A percentile compares a stretch with the other conserved stretches of the same genome.
phyloP scores from a whole-genome alignment of 2,113 vertebrate genomes.

The Cyrtonyx montezumae region DNA sequence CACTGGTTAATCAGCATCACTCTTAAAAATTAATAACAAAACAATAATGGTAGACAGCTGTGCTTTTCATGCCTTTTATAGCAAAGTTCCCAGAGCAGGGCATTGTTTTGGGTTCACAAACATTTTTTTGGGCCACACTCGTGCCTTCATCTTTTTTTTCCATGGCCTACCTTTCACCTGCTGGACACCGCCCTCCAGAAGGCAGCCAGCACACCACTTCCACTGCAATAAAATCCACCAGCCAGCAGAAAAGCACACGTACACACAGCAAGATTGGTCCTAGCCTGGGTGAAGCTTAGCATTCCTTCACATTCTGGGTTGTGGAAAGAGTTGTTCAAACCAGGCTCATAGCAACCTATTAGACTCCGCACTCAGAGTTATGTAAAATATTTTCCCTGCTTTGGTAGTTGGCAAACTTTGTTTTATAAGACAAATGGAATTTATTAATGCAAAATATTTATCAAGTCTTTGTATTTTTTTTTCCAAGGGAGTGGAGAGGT shows the following conservation, averaged over 20 bases:
- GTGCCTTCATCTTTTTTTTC: neutral
- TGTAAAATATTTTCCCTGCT: constrained; percentile 80
- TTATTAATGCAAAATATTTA: constrained; percentile 83
- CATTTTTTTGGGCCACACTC: neutral
- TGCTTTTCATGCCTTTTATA: constrained; percentile 40
- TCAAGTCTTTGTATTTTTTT: constrained; percentile 55
- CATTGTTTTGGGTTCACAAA: constrained; percentile 2
- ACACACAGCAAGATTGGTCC: neutral
- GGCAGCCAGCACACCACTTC: neutral
- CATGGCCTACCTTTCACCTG: neutral
- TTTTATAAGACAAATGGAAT: constrained; percentile 80
- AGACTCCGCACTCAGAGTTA: constrained; percentile 63
- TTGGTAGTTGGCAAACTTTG: constrained; percentile 75
- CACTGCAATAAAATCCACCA: neutral
- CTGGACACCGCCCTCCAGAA: neutral
- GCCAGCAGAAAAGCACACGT: neutral
- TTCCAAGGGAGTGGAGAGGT: constrained; percentile 22
- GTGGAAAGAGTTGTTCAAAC: constrained; percentile 68
- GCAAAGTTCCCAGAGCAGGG: neutral
- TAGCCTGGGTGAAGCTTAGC: constrained; percentile 14
- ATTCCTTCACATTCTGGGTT: constrained; percentile 49
- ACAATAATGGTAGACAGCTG: constrained; percentile 23
- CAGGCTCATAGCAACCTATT: constrained; percentile 68
- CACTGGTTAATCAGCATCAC: neutral
- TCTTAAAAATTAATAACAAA: constrained; percentile 40